A percentile compares a stretch with the other conserved stretches of the same genome.
phyloP scores from a whole-genome alignment of 2,113 vertebrate genomes.

The Trematocara zebra region DNA sequence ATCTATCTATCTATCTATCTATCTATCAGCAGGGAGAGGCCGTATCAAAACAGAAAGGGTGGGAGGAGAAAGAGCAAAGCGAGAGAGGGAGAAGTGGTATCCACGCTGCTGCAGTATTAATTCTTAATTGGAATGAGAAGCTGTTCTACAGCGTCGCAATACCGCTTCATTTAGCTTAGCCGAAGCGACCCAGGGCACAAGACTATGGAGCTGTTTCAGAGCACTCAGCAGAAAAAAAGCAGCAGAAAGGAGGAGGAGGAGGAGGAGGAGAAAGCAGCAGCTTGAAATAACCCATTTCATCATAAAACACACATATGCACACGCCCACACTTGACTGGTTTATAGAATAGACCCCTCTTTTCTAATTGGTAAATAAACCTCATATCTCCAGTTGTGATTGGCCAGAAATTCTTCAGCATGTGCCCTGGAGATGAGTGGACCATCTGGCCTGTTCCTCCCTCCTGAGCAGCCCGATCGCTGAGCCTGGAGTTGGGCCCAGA shows the following conservation, averaged over 20 bases:
- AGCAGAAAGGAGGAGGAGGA: background rate
- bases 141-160: conserved; percentile 35
- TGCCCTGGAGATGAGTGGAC: conserved; percentile 49
- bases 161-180: conserved; percentile 56
- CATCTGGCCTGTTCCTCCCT: conserved; percentile 56
- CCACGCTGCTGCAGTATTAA: conserved; percentile 58
- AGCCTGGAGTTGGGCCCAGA: conserved; percentile 45
- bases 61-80: background rate
- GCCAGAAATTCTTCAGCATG: conserved; percentile 24
- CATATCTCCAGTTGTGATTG: conserved; percentile 50
- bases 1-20: background rate
- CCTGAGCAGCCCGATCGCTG: conserved; percentile 42
- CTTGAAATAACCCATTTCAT: conserved; percentile 57
- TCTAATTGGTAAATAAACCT: conserved; percentile 51
- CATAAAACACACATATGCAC: conserved; percentile 31
- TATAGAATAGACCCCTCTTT: conserved; percentile 10
- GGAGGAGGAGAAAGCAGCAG: background rate
- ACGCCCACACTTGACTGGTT: conserved; percentile 4
- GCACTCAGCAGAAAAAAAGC: conserved; percentile 53
- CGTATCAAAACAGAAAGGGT: conserved; percentile 32
- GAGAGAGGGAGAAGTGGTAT: conserved; percentile 46
- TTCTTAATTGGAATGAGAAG: conserved; percentile 60
- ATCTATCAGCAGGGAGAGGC: background rate
- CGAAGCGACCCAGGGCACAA: conserved; percentile 39
- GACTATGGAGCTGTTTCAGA: conserved; percentile 33